These are phyloP conservation scores for Ochlodes sylvanus DNA, from an alignment of 2,888 invertebrate species.

Conservation along the genomic window DNA sequence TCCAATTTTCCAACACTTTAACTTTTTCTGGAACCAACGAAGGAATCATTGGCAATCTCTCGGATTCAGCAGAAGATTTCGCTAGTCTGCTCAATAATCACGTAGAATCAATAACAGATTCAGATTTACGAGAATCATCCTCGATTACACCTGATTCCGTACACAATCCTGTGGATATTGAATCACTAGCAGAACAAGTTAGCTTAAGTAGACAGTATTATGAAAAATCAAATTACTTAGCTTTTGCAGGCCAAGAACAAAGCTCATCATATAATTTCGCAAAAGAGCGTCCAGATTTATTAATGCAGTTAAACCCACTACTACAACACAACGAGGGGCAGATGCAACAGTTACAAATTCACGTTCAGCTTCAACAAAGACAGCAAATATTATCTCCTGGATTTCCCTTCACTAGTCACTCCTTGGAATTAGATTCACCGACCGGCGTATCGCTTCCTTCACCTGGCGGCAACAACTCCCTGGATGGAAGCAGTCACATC, in stretches of 20 bases:
- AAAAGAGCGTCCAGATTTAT: constrained; percentile 86
- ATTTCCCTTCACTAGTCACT: constrained; percentile 87
- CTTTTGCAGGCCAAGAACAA: constrained; percentile 79
- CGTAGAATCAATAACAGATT: constrained; percentile 87
- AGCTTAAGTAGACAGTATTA: constrained; percentile 85
- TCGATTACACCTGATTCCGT: constrained; percentile 89
- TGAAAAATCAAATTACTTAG: constrained; percentile 79
- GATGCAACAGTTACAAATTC: constrained; percentile 88
- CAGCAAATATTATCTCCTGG: constrained; percentile 86
- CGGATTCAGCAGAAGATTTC: constrained; percentile 92
- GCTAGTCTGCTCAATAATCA: constrained; percentile 90
- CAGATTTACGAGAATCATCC: constrained; percentile 89
- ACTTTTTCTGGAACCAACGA: constrained; percentile 92
- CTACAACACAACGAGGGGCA: constrained; percentile 84
- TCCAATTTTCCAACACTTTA: constrained; percentile 92
- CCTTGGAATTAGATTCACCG: constrained; percentile 90
- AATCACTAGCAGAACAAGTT: constrained; percentile 91
- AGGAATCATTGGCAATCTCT: constrained; percentile 90
- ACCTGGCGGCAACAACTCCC: constrained; percentile 89
- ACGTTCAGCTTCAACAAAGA: constrained; percentile 89
- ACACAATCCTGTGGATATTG: constrained; percentile 88
- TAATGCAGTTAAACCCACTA: constrained; percentile 85
- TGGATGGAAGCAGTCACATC: constrained; percentile 87
- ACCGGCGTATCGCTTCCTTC: constrained; percentile 92
- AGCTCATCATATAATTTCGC: constrained; percentile 85